Conservation (phyloP, 2,888 invertebrate genomes). For the Alitta virens region DNA sequence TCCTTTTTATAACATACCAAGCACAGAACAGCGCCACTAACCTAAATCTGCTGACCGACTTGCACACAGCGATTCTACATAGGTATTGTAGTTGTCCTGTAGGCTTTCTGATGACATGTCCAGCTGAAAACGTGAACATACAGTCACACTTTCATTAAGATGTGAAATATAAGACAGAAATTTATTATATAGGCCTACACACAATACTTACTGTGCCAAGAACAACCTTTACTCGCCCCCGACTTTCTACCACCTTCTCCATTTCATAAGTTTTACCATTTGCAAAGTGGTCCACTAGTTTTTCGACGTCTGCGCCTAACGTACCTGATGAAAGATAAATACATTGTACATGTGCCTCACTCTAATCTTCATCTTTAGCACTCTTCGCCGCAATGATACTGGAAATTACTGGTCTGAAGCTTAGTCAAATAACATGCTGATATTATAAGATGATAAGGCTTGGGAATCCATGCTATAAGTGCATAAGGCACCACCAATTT, state of each 20-base stretch:
- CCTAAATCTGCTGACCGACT: conserved; percentile 21
- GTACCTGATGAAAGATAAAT: conserved; percentile 7
- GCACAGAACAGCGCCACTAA: too few relatives aligned
- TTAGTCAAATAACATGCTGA: too few relatives aligned
- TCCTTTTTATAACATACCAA: too few relatives aligned
- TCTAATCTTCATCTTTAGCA: too few relatives aligned
- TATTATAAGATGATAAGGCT: too few relatives aligned
- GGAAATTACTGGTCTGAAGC: too few relatives aligned
- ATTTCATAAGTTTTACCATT: conserved; percentile 12
- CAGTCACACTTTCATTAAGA: background rate
- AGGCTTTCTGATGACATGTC: conserved; percentile 30
- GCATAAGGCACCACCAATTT: too few relatives aligned
- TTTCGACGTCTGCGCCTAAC: conserved; percentile 1
- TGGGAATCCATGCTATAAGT: too few relatives aligned
- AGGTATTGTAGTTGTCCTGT: conserved; percentile 34
- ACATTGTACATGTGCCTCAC: too few relatives aligned
- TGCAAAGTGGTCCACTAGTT: background rate
- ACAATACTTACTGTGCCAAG: conserved; percentile 12
- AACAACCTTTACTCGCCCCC: background rate
- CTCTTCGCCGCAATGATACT: too few relatives aligned
- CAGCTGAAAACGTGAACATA: conserved; percentile 8
- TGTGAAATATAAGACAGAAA: background rate
- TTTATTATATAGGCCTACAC: too few relatives aligned
- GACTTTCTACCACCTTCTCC: background rate
- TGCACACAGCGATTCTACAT: conserved; percentile 30